Conservation (phyloP, 2,113 vertebrate genomes). For the Dicerorhinus sumatrensis region DNA sequence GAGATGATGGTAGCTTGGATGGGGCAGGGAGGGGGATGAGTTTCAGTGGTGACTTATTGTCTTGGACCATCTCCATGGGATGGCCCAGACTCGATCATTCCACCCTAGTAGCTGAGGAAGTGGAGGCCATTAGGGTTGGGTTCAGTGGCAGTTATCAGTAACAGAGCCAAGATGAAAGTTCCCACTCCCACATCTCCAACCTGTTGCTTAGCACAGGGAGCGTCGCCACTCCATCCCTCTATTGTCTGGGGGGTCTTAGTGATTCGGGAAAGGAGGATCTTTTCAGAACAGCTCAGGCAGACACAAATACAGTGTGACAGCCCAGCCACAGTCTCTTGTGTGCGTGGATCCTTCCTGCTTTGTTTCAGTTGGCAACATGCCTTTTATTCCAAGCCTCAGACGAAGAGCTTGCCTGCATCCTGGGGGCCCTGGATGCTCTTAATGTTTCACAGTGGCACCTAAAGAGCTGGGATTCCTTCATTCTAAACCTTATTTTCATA, state of each 20-base stretch:
- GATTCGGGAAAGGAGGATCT: slow-evolving; percentile 61
- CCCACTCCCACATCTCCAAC: not conserved
- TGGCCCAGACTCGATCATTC: not conserved
- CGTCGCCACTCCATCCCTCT: slow-evolving; percentile 40
- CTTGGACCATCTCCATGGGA: not conserved
- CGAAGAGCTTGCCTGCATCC: slow-evolving; percentile 12
- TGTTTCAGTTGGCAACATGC: slow-evolving; percentile 55
- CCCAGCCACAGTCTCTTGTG: slow-evolving; percentile 52
- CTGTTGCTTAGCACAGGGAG: slow-evolving; percentile 64
- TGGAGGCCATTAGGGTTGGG: not conserved
- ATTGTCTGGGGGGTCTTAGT: slow-evolving; percentile 56
- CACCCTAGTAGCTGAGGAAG: not conserved
- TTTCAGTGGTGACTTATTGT: not conserved
- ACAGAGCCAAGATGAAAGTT: slow-evolving; percentile 16
- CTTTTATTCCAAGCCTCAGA: slow-evolving; percentile 63
- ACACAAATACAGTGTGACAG: slow-evolving; percentile 77
- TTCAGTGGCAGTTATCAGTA: not conserved
- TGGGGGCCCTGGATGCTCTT: not conserved
- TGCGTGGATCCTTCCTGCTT: slow-evolving; percentile 32
- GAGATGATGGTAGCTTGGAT: not conserved
- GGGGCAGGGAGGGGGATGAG: not conserved
- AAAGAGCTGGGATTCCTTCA: slow-evolving; percentile 10
- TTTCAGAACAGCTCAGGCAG: slow-evolving; percentile 79
- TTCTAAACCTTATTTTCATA: slow-evolving; percentile 28
- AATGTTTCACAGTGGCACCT: not conserved